These are phyloP conservation scores for Cremastobaeus sp. DNA, from an alignment of 2,888 invertebrate species.

Conservation along the genomic window DNA sequence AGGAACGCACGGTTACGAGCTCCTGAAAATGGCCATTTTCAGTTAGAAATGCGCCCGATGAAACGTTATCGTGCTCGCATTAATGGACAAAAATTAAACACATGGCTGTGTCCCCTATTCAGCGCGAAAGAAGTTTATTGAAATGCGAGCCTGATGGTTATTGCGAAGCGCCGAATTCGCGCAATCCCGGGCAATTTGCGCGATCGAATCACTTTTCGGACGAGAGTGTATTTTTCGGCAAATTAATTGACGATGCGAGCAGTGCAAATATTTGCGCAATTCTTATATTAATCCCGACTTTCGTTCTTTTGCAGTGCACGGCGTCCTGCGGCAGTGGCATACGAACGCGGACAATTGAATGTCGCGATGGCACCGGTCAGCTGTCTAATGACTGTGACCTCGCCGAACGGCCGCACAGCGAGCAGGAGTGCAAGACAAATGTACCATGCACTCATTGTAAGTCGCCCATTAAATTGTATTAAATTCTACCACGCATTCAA, in stretches of 20 bases:
- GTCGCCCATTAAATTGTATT: slow-evolving; percentile 53
- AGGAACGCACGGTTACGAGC: slow-evolving; percentile 33
- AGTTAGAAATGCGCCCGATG: slow-evolving; percentile 26
- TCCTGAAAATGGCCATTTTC: slow-evolving; percentile 37
- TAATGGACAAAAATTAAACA: slow-evolving; percentile 39
- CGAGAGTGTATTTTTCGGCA: slow-evolving; percentile 15
- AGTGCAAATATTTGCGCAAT: no score
- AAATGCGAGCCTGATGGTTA: slow-evolving; percentile 15
- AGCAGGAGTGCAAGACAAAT: slow-evolving; percentile 85
- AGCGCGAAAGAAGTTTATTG: slow-evolving; percentile 10
- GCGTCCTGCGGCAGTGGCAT: slow-evolving; percentile 93
- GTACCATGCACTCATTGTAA: slow-evolving; percentile 83
- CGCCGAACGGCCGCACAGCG: slow-evolving; percentile 83
- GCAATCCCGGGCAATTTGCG: no score
- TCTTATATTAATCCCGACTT: no score
- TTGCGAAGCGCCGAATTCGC: no score
- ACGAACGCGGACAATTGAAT: slow-evolving; percentile 89
- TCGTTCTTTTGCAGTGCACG: slow-evolving; percentile 85
- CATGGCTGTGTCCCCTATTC: not conserved
- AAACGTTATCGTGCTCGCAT: slow-evolving; percentile 31
- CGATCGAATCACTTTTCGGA: no score
- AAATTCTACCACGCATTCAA: no score
- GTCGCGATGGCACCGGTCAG: slow-evolving; percentile 81
- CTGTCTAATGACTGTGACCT: slow-evolving; percentile 82
- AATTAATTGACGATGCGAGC: no score